Evolutionary conservation across 1,140 invertebrate genomes (phyloP), one percentile per base, ranked within the genome.

Genomic region (Plectrocnemia conspersa): DNA sequence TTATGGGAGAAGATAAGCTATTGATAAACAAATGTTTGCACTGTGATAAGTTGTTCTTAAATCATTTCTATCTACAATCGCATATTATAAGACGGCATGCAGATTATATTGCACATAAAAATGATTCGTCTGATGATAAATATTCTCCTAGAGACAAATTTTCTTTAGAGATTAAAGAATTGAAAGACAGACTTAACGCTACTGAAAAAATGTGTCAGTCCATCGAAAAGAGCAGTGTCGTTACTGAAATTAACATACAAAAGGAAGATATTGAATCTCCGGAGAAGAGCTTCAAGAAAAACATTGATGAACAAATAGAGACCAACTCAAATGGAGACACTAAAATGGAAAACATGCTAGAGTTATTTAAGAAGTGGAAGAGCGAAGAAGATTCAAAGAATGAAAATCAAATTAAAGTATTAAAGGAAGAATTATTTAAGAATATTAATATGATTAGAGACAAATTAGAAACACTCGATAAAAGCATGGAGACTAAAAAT

Each of bases 1-100:
- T 50, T 15, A n/a, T n/a, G n/a, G 49, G 58, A 29, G 58, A 56
- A 24, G 54, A 56, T 29, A 45, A 45, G 47, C 44, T 47, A 15
- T 13, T 23, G 41, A 48, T 61, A 23, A 71, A 74, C 54, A 78
- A 78, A 69, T 81, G 79, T 61, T 63, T 54, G 40, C 69, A 71
- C 58, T 81, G 79, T 58, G 70, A 70, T 38, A 81, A 81, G 68
- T 69, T 74, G 15, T 81, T 81, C 65, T 63, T 78, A 41, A 77
- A 77, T 59, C 74, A 78, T 63, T 71, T 78, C 54, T 79, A 77
- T 67, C 68, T 80, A 48, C 66, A 73, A 66, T 71, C 77, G 32
- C 79, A 81, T 61, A 66, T 78, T 4, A 67, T 67, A 44, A 69
- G 79, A 56, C 65, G 78, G 19, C 79, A 80, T 62, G 41, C 62